Evolutionary conservation across 2,113 vertebrate genomes (phyloP).

Genomic region (Junco hyemalis): DNA sequence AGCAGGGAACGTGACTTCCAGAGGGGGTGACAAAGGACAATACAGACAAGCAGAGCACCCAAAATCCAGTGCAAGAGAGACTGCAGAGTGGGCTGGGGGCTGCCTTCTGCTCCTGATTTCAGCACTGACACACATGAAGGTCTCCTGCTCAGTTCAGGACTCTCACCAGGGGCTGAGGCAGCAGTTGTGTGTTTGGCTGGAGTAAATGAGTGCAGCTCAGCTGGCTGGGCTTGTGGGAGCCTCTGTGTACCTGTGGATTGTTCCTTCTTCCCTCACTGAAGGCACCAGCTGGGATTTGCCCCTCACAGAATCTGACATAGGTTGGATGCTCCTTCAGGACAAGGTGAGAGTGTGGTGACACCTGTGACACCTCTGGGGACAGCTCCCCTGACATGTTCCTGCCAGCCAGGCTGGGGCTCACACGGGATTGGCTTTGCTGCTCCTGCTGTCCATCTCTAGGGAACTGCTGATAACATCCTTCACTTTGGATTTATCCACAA

Average conservation of each 20-base stretch:
- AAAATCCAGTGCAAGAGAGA: neutral
- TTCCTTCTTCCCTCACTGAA: neutral
- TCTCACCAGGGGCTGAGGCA: neutral
- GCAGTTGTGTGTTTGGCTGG: accelerated
- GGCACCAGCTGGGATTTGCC: neutral
- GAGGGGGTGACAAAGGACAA: neutral
- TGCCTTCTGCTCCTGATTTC: neutral
- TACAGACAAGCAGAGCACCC: neutral
- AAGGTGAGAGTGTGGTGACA: neutral
- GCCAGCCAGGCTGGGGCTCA: neutral
- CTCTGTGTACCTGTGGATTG: neutral
- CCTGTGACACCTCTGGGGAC: neutral
- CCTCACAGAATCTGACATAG: accelerated
- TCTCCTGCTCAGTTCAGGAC: neutral
- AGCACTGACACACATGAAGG: accelerated
- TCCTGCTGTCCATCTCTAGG: neutral
- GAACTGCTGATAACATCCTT: neutral
- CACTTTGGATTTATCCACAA: neutral
- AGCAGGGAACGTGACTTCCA: neutral
- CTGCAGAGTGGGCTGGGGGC: neutral
- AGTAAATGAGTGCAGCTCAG: neutral
- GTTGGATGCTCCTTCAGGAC: accelerated
- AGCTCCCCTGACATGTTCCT: accelerated
- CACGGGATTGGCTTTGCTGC: accelerated
- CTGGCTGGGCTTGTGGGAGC: neutral